Evolutionary conservation across 2,888 invertebrate species (phyloP).

Genomic region (Hydroisotoma schaefferi): DNA sequence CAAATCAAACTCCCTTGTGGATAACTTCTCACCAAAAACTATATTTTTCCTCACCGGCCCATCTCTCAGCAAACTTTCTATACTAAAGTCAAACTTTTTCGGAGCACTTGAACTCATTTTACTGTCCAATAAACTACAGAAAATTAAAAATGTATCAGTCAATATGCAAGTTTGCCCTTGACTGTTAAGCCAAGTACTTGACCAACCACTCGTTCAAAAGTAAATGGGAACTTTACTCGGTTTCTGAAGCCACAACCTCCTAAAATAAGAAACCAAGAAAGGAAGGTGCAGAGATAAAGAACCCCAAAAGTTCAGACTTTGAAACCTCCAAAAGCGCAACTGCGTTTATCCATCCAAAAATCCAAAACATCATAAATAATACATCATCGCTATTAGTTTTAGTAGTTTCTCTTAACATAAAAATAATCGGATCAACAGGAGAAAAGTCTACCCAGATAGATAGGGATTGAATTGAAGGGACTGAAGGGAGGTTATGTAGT

Average conservation of each 20-base stretch:
- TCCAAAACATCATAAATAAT: no score
- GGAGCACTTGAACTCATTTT: neutral
- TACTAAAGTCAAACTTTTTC: conserved; percentile 27
- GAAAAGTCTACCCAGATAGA: neutral
- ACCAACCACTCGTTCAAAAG: neutral
- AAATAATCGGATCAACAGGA: neutral
- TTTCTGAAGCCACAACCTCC: neutral
- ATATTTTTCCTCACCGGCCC: neutral
- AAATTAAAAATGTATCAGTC: no score
- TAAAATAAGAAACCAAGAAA: neutral
- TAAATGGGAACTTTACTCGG: neutral
- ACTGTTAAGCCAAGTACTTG: neutral
- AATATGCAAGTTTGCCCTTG: neutral
- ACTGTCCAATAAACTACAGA: neutral
- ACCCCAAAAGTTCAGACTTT: neutral
- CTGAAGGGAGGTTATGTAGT: neutral
- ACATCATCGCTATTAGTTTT: no score
- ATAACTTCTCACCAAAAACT: neutral
- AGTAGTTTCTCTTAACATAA: no score
- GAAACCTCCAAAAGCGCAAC: conserved; percentile 1
- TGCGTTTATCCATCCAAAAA: no score
- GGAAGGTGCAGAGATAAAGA: neutral
- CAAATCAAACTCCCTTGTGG: neutral
- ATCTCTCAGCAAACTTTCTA: conserved; percentile 24
- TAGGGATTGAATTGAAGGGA: neutral